phyloP scores from a whole-genome alignment of 2,888 invertebrate genomes.

The Thymelicus sylvestris region DNA sequence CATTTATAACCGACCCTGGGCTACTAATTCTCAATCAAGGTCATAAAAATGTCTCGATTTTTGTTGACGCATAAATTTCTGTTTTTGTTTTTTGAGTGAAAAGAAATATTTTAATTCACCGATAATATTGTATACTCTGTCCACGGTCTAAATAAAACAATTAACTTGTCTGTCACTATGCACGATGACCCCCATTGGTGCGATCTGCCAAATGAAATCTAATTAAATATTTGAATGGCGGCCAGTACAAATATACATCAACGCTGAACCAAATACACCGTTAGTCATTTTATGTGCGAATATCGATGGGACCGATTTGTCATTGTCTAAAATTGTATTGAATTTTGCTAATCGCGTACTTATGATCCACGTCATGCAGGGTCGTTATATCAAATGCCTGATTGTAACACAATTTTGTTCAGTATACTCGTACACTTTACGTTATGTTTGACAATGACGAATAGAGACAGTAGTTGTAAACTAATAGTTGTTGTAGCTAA shows the following conservation, averaged over 20 bases:
- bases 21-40: too few relatives aligned
- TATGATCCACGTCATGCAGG: neutral
- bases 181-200: conserved; percentile 43
- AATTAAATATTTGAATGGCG: conserved; percentile 59
- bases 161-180: conserved; percentile 44
- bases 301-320: conserved; percentile 2
- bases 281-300: conserved; percentile 2
- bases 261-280: conserved; percentile 12
- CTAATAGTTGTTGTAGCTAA: too few relatives aligned
- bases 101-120: neutral
- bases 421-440: too few relatives aligned
- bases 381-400: too few relatives aligned
- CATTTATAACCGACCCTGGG: too few relatives aligned
- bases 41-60: too few relatives aligned
- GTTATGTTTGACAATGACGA: too few relatives aligned
- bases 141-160: neutral
- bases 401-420: too few relatives aligned
- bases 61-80: too few relatives aligned
- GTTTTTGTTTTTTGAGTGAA: too few relatives aligned
- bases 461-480: too few relatives aligned
- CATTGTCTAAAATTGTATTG: conserved; percentile 17
- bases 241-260: conserved; percentile 25
- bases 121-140: neutral
- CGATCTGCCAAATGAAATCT: conserved; percentile 52
- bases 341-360: conserved; percentile 5